Conservation (phyloP, 2,888 invertebrate genomes). For the Eupithecia pulchellata region DNA sequence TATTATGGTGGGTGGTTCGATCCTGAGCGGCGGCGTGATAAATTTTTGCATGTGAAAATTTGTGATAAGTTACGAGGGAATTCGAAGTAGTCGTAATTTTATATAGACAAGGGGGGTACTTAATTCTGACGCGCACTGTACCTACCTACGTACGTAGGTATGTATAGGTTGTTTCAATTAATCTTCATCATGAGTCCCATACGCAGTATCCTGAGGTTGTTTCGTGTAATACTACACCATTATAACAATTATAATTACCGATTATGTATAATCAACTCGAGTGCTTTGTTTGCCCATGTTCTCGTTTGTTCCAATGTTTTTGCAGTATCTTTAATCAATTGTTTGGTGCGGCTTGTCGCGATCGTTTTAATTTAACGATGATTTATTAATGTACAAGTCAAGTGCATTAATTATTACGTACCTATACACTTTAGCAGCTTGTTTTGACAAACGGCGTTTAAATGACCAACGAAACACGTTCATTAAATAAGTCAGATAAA, state of each 20-base stretch:
- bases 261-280: conserved; percentile 18
- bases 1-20: too few species aligned
- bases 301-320: conserved; percentile 2
- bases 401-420: neutral
- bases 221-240: neutral
- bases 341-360: conserved; percentile 9
- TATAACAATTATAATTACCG: conserved; percentile 7
- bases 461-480: neutral
- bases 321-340: conserved; percentile 1
- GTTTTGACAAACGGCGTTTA: neutral
- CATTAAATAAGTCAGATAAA: neutral
- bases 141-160: too few species aligned
- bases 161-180: conserved; percentile 7
- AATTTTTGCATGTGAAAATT: too few species aligned
- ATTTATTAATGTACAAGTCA: conserved; percentile 18
- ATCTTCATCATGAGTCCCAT: neutral
- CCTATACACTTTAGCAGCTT: neutral
- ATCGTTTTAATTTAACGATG: conserved; percentile 10
- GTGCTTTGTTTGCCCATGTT: conserved; percentile 18
- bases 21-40: too few species aligned
- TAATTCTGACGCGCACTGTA: too few species aligned
- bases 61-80: too few species aligned
- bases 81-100: too few species aligned
- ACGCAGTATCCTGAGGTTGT: neutral
- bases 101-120: too few species aligned